These are phyloP conservation scores for Calameuta filiformis DNA, from an alignment of 2,888 invertebrate genomes.

Conservation along the genomic window DNA sequence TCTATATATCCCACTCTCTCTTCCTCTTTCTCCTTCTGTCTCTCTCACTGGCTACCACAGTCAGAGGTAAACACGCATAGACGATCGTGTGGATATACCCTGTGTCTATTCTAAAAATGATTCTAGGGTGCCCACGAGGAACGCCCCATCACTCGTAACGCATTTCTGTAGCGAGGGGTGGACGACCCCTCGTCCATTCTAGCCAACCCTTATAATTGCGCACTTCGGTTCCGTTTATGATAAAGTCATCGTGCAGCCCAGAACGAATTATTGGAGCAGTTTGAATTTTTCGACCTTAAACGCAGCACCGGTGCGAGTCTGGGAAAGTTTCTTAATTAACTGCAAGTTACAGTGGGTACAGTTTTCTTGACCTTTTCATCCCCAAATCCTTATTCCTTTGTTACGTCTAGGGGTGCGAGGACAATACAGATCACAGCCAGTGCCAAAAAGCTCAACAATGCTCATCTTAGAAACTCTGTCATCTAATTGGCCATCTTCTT, in stretches of 20 bases:
- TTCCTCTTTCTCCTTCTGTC: background rate
- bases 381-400: background rate
- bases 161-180: slow-evolving; percentile 28
- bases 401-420: background rate
- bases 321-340: background rate
- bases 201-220: slow-evolving; percentile 50
- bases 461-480: background rate
- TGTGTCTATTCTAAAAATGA: background rate
- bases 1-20: background rate
- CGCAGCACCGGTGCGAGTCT: background rate
- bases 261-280: background rate
- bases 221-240: slow-evolving; percentile 55
- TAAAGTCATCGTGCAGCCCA: slow-evolving; percentile 49
- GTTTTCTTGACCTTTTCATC: background rate
- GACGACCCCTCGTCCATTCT: slow-evolving; percentile 31
- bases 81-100: background rate
- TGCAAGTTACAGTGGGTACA: background rate
- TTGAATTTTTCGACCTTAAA: background rate
- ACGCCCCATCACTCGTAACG: slow-evolving; percentile 45
- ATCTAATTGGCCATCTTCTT: background rate
- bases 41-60: background rate
- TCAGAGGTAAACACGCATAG: background rate
- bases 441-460: background rate
- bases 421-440: background rate
- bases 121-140: slow-evolving; percentile 19